Percentiles rank a stretch among this genome's conserved stretches.
phyloP scores from a whole-genome alignment of 1,140 invertebrate species.

The Idris sp. region DNA sequence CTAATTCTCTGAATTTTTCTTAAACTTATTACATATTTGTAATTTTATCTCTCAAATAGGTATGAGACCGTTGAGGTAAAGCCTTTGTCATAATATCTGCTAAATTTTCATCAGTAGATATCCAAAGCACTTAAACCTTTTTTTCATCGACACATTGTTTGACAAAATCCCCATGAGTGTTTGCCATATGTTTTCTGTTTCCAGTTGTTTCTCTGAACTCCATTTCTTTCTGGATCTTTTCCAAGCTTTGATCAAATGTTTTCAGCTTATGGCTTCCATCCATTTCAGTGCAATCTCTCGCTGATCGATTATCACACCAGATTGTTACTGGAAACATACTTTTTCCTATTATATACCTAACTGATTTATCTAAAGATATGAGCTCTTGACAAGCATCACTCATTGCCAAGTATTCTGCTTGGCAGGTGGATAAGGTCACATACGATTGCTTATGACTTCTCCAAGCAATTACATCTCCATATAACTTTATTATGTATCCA shows the following conservation, averaged over 20 bases:
- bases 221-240: constrained; percentile 48
- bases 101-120: constrained; percentile 49
- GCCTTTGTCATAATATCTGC: constrained; percentile 61
- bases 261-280: constrained; percentile 45
- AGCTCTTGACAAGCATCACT: constrained; percentile 35
- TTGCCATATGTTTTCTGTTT: constrained; percentile 44
- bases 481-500: constrained; percentile 27
- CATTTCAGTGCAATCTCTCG: constrained; percentile 28
- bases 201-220: constrained; percentile 40
- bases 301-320: constrained; percentile 37
- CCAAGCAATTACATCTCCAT: constrained; percentile 29
- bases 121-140: constrained; percentile 47
- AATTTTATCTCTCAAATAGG: constrained; percentile 46
- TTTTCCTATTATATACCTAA: constrained; percentile 30
- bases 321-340: constrained; percentile 36
- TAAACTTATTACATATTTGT: constrained; percentile 29
- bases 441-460: no score
- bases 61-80: constrained; percentile 22
- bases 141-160: constrained; percentile 42
- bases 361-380: constrained; percentile 40
- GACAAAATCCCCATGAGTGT: constrained; percentile 49
- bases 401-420: constrained; percentile 45
- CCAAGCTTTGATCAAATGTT: constrained; percentile 25
- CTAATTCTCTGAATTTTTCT: constrained; percentile 18
- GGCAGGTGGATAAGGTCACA: constrained; percentile 28